Evolutionary conservation across 2,113 vertebrate genomes (phyloP), one percentile per base, ranked within the genome.

Genomic region (Leiothrix lutea): DNA sequence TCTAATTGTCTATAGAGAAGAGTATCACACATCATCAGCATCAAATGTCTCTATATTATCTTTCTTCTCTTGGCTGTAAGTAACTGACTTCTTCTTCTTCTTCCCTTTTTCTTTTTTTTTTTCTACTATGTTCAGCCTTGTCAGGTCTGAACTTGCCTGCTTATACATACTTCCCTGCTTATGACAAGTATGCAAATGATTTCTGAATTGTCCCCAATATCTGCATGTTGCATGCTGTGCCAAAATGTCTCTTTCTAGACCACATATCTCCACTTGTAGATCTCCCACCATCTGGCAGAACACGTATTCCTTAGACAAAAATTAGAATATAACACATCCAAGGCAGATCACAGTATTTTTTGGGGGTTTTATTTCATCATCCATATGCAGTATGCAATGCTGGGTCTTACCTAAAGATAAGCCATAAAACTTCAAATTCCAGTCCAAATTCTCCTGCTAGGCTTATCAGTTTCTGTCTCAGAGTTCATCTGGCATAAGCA

Each of bases 11-110:
- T 28, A 0, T 11, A 31, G 26, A 82, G 29, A 84, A 56, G 11
- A 86, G 5, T 48, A 21, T 31, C 26, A 56, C 16, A 33, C 35
- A 44, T 23, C 33, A 56, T 15, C 72, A 88, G 44, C 38, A 47
- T 0, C 12, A 14, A 78, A 31, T 0, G 0, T 12, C 36, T 70
- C 45, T 40, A 51, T 23, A 70, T 45, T 61, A 3, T 85, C 21
- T 33, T 73, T 50, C 51, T 65, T 62, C 51, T 81, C 72, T 71
- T 67, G 15, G 15, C 12, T 80, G 21, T 22, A 31, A 65, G 53
- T 6, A 80, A 70, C 23, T 20, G 70, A 54, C 3, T 38, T 38
- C 38, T 38, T 38, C 38, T 38, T 38, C 38, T 38, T 38, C 12
- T 38, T 38, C 38, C 12, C 12, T 38, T 38, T 38, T 12, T 38